Evolutionary conservation across 2,797 vertebrate species (phyloP).

Genomic region (Balearica regulorum): DNA sequence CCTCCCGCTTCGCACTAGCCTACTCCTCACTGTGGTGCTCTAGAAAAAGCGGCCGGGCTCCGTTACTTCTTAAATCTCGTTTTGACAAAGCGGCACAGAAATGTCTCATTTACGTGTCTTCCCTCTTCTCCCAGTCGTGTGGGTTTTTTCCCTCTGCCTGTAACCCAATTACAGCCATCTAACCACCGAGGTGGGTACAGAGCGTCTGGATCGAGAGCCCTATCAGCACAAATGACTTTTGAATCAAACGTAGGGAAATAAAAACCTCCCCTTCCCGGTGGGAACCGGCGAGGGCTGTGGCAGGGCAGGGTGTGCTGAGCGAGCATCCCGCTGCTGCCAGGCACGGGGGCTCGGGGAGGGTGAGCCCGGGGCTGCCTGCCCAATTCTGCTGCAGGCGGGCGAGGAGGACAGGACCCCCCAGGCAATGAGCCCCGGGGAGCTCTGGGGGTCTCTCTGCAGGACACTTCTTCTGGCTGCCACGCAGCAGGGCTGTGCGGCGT

Average conservation of each 20-base stretch:
- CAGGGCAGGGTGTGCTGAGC: background rate
- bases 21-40: background rate
- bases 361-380: background rate
- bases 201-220: background rate
- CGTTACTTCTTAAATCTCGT: background rate
- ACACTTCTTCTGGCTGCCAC: background rate
- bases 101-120: background rate
- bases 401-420: background rate
- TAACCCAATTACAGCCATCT: background rate
- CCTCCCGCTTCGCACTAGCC: background rate
- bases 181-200: background rate
- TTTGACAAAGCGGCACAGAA: background rate
- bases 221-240: background rate
- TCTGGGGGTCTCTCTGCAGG: background rate
- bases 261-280: background rate
- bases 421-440: background rate
- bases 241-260: background rate
- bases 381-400: background rate
- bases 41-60: constrained; percentile 1
- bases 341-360: background rate
- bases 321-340: background rate
- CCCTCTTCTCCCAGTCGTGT: background rate
- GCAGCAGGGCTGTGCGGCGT: background rate
- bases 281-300: background rate
- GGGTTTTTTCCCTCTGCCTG: background rate